phyloP scores from a whole-genome alignment of 2,797 vertebrate genomes.

The Molossus alvarezi region DNA sequence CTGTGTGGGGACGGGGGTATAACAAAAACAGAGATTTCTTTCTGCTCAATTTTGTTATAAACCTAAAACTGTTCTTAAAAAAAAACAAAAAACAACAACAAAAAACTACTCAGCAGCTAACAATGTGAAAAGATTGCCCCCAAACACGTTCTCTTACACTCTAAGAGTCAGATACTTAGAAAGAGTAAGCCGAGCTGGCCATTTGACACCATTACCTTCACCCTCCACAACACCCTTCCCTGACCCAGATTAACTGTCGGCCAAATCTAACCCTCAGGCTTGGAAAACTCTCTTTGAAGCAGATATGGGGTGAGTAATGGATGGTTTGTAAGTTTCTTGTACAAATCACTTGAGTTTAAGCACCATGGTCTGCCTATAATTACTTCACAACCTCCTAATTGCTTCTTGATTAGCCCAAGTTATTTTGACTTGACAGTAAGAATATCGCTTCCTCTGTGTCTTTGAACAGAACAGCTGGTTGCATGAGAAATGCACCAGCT shows the following conservation, averaged over 20 bases:
- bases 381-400: neutral
- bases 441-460: neutral
- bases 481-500: neutral
- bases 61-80: neutral
- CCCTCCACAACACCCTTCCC: neutral
- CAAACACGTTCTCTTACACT: neutral
- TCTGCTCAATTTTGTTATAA: slow-evolving; percentile 20
- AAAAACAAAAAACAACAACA: neutral
- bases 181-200: neutral
- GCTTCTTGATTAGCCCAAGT: slow-evolving; percentile 26
- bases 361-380: neutral
- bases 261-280: neutral
- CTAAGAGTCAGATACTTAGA: neutral
- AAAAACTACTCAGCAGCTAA: neutral
- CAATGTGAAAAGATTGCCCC: neutral
- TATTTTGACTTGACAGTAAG: slow-evolving; percentile 31
- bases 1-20: neutral
- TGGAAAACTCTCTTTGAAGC: neutral
- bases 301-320: neutral
- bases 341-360: slow-evolving; percentile 36
- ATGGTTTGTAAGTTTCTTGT: neutral
- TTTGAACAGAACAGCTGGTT: slow-evolving; percentile 18
- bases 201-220: neutral
- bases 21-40: neutral
- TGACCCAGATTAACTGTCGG: slow-evolving; percentile 6